Conservation (phyloP, 2,113 vertebrate species). For the Tupaia tana region DNA sequence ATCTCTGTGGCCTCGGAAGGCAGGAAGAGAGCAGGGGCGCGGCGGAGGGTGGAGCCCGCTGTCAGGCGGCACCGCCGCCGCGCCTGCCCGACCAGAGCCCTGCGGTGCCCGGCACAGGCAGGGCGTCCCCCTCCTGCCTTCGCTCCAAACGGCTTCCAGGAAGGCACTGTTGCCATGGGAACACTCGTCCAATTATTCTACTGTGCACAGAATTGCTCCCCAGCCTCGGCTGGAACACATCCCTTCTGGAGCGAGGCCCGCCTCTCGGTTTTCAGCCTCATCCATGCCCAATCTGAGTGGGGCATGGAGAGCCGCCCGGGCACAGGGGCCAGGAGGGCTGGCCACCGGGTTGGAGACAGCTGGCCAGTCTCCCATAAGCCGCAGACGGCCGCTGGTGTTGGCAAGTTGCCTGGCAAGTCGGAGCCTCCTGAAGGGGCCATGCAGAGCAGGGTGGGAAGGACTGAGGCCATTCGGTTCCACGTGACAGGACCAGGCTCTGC, state of each 20-base stretch:
- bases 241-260: neutral
- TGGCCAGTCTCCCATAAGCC: no score
- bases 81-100: neutral
- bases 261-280: neutral
- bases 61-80: accelerated
- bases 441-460: neutral
- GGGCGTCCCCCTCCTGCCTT: neutral
- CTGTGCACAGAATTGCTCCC: constrained; percentile 55
- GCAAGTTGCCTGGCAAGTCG: no score
- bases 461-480: accelerated
- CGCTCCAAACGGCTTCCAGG: neutral
- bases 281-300: neutral
- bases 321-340: accelerated
- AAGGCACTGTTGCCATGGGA: constrained; percentile 72
- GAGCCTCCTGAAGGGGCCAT: neutral
- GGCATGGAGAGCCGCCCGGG: neutral
- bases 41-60: no score
- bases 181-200: constrained; percentile 54
- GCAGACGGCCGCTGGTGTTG: accelerated
- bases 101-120: neutral
- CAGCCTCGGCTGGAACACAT: constrained; percentile 46
- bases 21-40: accelerated
- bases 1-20: neutral
- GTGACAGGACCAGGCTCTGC: neutral
- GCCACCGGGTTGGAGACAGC: neutral